Evolutionary conservation across 2,113 vertebrate genomes (phyloP), one percentile per base, ranked within the genome.

Genomic region (Platysteira castanea): DNA sequence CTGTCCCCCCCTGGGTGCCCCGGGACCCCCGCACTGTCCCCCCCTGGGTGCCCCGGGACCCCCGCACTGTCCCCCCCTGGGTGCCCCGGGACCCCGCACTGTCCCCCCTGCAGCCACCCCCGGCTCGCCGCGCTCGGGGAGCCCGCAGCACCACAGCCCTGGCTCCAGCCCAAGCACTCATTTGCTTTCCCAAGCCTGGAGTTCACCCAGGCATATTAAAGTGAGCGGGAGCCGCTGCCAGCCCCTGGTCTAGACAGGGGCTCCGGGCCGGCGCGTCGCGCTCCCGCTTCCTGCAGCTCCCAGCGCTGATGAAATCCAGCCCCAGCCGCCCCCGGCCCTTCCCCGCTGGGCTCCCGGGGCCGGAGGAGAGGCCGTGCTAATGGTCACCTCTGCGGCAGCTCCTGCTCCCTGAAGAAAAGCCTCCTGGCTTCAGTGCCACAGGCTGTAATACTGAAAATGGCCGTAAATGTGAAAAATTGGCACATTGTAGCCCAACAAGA

Each of bases 381-480:
- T 95, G 96, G 96, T 75, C 94, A 98, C 97, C 97, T 89, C 79
- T 2, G 92, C 96, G 69, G 91, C 97, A 75, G 77, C 96, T 75
- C 95, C 88, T 68, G 95, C 97, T 98, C 96, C 97, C 96, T 63
- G 94, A 96, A 98, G 97, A 95, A 97, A 97, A 97, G 74, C 90
- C 93, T 96, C 96, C 88, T 4, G 57, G 95, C 96, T 96, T 57
- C 63, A 6, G 95, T 63, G 68, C 91, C 96, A 74, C 90, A 95
- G 89, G 96, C 97, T 97, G 87, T 97, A 98, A 98, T 97, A 96
- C 89, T 95, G 97, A 75, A 98, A 98, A 98, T 97, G 98, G 97
- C 96, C 86, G 89, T 97, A 96, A 97, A 98, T 97, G 97, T 95
- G 96, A 97, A 86, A 97, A 98, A 98, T 97, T 98, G 98, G 97